Percentiles rank a stretch among this genome's conserved stretches.
These are phyloP conservation scores for Ormyrus pomaceus DNA, from an alignment of 2,888 invertebrate genomes.

Conservation along the genomic window DNA sequence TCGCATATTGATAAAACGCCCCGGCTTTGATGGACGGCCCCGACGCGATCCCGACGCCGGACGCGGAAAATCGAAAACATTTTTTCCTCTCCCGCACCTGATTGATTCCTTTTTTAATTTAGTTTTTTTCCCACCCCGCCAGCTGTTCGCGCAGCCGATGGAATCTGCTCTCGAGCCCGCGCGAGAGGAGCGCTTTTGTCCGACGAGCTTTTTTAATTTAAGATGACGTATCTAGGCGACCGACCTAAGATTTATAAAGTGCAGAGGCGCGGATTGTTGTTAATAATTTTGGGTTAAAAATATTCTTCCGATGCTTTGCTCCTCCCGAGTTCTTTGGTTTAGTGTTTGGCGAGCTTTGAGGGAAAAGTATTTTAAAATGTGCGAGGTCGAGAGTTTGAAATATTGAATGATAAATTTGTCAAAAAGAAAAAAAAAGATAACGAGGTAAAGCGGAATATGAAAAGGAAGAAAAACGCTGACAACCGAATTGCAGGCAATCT, in stretches of 20 bases:
- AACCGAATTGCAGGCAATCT: slow-evolving; percentile 45
- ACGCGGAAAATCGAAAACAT: slow-evolving; percentile 14
- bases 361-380: no score
- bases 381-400: not conserved
- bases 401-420: slow-evolving; percentile 15
- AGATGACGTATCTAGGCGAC: not conserved
- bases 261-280: not conserved
- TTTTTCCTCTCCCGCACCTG: slow-evolving; percentile 16
- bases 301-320: not conserved
- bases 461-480: slow-evolving; percentile 39
- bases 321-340: no score
- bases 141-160: slow-evolving; percentile 7
- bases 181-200: not conserved
- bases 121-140: slow-evolving; percentile 22
- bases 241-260: slow-evolving; percentile 6
- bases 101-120: slow-evolving; percentile 45
- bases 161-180: not conserved
- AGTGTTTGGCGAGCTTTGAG: no score
- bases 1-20: slow-evolving; percentile 31
- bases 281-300: no score
- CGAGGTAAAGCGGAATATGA: slow-evolving; percentile 8
- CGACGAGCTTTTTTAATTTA: not conserved
- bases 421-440: slow-evolving; percentile 16
- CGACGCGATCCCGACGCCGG: not conserved
- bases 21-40: not conserved